Conservation (phyloP, 2,113 vertebrate species). For the Rissa tridactyla region DNA sequence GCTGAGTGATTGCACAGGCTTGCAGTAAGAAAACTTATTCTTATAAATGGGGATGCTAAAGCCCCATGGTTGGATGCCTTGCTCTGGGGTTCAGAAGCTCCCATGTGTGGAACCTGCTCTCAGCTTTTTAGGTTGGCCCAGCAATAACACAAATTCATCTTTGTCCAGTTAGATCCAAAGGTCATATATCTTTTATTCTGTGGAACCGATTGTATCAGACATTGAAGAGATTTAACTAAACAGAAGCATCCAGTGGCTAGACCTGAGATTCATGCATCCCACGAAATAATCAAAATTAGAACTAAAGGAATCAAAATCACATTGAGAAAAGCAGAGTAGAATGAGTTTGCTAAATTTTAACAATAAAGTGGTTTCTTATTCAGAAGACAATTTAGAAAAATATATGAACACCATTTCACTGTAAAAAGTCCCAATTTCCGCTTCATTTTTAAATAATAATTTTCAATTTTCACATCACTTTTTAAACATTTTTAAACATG, state of each 20-base stretch:
- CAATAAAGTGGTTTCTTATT: neutral
- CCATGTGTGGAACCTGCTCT: neutral
- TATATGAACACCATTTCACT: neutral
- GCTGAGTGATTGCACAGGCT: neutral
- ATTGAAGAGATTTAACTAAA: neutral
- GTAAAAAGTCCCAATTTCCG: neutral
- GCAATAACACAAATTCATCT: neutral
- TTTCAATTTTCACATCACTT: neutral
- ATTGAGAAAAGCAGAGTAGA: neutral
- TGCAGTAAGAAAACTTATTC: neutral
- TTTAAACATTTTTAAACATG: neutral
- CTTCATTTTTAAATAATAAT: neutral
- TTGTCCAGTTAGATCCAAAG: neutral
- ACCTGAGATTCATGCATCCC: neutral
- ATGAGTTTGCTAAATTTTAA: neutral
- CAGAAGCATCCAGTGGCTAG: neutral
- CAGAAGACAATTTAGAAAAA: neutral
- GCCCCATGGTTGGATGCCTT: fast-evolving
- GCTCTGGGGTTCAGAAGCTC: neutral
- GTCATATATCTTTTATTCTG: neutral
- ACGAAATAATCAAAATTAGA: neutral
- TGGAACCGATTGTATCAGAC: neutral
- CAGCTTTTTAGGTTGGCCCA: neutral
- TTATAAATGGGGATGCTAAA: neutral
- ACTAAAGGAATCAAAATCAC: neutral